Base-by-base conservation (phyloP, 2,113 vertebrate species). In the Mugil cephalus region DNA sequence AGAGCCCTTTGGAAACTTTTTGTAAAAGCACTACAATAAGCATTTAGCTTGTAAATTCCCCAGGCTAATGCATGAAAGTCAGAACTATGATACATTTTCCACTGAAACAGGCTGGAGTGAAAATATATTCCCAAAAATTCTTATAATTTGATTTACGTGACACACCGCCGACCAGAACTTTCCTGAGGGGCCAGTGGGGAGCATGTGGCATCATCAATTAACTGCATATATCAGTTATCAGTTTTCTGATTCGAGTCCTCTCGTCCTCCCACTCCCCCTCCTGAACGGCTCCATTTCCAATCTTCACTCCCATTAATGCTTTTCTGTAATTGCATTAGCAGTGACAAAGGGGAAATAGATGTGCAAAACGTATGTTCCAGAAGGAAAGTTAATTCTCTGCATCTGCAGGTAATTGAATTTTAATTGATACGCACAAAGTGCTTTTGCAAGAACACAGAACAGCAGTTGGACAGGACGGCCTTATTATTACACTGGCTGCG, bases 321-420 rank as follows among this genome's bases (percentile, higher is more conserved):
- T 58, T 18, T 52, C 73, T 72, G 61, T 90, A 85, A 90, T 87
- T 86, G 75, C 77, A 84, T 89, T 86, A 85, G 69, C 11, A 62
- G 46, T 7, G 54, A 86, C 81, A 85, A 85, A 84, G 48, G 38
- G 42, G 50, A 82, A 88, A 91, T 77, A 66, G 73, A 86, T 82
- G 85, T 83, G 77, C 46, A 21, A 73, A 83, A 85, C 10, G 68
- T 66, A 85, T 77, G 83, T 76, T 87, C 24, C 47, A 62, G 64
- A 67, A 61, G 74, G 47, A 77, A 77, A 87, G 73, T 75, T 12
- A 68, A 82, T 86, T 82, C 63, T 85, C 55, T 14, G 24, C 74
- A 82, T 80, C 69, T 78, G 82, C 64, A 74, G 77, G 58, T 89
- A 80, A 90, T 84, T 87, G 60, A 73, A 86, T 88, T 89, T 63